Conservation (phyloP, 2,113 vertebrate species). For the Eudyptes chrysolophus region DNA sequence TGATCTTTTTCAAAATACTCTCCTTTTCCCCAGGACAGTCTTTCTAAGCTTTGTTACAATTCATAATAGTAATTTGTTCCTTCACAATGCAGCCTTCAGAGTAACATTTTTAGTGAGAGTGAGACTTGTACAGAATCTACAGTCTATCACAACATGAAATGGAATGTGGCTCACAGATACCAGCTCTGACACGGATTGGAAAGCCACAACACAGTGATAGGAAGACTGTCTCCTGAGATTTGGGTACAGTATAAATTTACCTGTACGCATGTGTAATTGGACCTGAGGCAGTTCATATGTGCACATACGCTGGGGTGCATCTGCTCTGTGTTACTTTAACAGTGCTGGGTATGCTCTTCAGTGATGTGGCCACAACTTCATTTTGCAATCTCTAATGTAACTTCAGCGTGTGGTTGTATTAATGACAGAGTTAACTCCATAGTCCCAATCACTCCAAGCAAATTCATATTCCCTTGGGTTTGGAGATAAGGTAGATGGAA, state of each 20-base stretch:
- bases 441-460: background rate
- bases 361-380: background rate
- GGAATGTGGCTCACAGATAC: background rate
- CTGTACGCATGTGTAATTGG: background rate
- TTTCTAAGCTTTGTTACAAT: background rate
- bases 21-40: background rate
- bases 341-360: background rate
- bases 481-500: background rate
- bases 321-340: background rate
- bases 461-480: background rate
- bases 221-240: background rate
- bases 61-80: background rate
- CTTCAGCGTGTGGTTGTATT: background rate
- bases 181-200: background rate
- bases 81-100: background rate
- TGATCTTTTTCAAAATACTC: background rate
- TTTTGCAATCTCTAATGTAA: background rate
- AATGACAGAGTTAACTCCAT: background rate
- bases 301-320: background rate
- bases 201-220: background rate
- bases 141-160: background rate
- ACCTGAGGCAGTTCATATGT: background rate
- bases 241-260: background rate
- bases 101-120: background rate
- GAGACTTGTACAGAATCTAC: background rate